Percentiles rank a stretch among this genome's conserved stretches.
These are phyloP conservation scores for Antigone vipio DNA, from an alignment of 2,113 vertebrate species.

Conservation along the genomic window DNA sequence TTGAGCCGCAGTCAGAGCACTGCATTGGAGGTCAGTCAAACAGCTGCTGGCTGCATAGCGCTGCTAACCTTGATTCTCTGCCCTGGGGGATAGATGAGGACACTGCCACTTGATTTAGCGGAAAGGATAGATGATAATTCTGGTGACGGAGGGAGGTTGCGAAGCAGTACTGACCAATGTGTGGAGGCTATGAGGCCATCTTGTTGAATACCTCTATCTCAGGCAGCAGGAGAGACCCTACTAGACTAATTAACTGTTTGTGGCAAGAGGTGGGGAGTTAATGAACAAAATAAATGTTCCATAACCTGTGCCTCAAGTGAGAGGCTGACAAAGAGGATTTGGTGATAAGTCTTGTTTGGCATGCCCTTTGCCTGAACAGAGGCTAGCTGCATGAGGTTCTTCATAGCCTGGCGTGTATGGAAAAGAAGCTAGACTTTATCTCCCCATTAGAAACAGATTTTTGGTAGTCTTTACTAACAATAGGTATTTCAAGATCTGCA, in stretches of 20 bases:
- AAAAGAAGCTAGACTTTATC: background rate
- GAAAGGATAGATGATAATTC: background rate
- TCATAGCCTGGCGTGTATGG: background rate
- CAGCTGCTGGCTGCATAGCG: background rate
- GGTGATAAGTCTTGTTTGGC: background rate
- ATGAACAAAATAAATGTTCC: background rate
- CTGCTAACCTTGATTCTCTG: background rate
- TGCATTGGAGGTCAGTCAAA: slow-evolving; percentile 87
- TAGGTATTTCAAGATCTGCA: background rate
- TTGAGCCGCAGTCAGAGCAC: slow-evolving; percentile 89
- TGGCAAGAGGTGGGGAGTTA: background rate
- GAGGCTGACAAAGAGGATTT: background rate
- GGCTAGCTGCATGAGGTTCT: background rate
- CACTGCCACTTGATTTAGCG: background rate
- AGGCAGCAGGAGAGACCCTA: background rate
- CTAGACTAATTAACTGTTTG: background rate
- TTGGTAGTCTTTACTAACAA: background rate
- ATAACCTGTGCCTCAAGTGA: background rate
- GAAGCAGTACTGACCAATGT: background rate
- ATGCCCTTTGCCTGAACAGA: background rate
- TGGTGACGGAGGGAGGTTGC: background rate
- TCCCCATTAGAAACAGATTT: background rate
- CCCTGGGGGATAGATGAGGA: background rate
- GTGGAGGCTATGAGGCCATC: background rate
- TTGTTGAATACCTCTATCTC: background rate